Conservation (phyloP, 2,888 invertebrate genomes). For the Pardosa pseudoannulata region DNA sequence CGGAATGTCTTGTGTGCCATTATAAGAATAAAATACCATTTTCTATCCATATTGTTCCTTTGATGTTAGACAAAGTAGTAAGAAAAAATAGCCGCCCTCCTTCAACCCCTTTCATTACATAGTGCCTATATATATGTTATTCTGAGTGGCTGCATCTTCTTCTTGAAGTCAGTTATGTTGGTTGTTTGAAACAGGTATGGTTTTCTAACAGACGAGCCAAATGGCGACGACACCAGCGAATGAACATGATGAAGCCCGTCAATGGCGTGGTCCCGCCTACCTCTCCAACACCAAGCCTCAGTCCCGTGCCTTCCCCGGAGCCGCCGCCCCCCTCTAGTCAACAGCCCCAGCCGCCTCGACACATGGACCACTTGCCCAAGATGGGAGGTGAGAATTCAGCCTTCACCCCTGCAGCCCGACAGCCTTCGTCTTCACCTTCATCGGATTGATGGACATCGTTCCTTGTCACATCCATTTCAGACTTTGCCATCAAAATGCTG, state of each 20-base stretch:
- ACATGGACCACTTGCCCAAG: conserved; percentile 64
- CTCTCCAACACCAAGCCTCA: conserved; percentile 65
- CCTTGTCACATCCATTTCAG: no score
- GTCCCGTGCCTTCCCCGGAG: conserved; percentile 59
- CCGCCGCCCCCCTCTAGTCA: conserved; percentile 62
- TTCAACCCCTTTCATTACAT: background rate
- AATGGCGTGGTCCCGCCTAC: conserved; percentile 64
- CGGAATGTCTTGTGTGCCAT: no score
- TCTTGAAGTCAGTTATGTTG: conserved; percentile 72
- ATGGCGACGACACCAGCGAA: conserved; percentile 97
- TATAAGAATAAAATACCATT: no score
- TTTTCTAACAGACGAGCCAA: conserved; percentile 99
- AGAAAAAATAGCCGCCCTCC: no score
- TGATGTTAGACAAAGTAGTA: no score
- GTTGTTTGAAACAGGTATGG: conserved; percentile 88
- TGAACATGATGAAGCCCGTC: conserved; percentile 79
- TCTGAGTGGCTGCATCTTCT: conserved; percentile 58
- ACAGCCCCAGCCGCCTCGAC: conserved; percentile 56
- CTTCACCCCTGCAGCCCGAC: conserved; percentile 66
- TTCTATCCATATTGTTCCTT: no score
- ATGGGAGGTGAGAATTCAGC: conserved; percentile 73
- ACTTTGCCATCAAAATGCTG: no score
- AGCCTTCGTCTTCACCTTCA: conserved; percentile 55
- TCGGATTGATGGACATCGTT: conserved; percentile 56
- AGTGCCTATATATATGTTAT: background rate